These are phyloP conservation scores for Tympanoctomys barrerae DNA, from an alignment of 2,797 vertebrate genomes.

Conservation along the genomic window DNA sequence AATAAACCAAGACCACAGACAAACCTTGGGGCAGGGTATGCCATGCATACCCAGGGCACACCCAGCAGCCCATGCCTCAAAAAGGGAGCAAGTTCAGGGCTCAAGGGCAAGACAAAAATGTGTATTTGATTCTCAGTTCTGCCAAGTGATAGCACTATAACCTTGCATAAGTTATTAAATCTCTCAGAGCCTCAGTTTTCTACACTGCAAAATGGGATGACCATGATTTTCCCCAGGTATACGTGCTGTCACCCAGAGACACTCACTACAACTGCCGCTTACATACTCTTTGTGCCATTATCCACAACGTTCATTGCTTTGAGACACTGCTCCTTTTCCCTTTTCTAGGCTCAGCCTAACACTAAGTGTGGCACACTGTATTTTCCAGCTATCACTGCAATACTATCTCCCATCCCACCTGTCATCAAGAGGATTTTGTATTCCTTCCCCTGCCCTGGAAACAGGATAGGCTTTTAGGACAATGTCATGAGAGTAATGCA, in stretches of 20 bases:
- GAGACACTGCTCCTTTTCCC: neutral
- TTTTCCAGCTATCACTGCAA: neutral
- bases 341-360: slow-evolving; percentile 43
- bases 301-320: slow-evolving; percentile 18
- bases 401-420: neutral
- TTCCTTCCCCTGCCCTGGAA: neutral
- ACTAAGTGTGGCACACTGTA: neutral
- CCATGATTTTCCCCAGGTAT: neutral
- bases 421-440: neutral
- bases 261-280: neutral
- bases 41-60: neutral
- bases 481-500: neutral
- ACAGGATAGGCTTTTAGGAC: neutral
- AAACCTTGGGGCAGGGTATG: neutral
- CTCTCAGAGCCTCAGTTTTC: slow-evolving; percentile 36
- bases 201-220: neutral
- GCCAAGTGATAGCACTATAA: neutral
- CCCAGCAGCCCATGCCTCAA: slow-evolving; percentile 4
- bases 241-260: neutral
- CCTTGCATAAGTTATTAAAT: slow-evolving; percentile 24
- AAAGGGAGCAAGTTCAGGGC: neutral
- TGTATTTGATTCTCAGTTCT: neutral
- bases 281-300: neutral
- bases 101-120: slow-evolving; percentile 21
- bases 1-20: neutral